Conservation (phyloP, 2,113 vertebrate species). For the Coryphaenoides rupestris region DNA sequence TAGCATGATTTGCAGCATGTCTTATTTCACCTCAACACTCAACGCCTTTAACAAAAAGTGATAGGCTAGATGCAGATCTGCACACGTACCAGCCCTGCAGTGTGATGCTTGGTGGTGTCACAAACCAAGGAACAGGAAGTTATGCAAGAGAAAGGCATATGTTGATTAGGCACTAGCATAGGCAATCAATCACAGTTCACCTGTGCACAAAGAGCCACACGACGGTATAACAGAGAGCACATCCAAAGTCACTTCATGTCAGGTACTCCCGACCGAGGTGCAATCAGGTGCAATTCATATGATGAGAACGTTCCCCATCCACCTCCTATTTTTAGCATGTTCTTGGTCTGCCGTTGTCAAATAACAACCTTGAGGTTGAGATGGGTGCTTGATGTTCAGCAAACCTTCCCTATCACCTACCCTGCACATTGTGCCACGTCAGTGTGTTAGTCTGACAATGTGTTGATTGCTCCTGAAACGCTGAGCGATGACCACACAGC, state of each 20-base stretch:
- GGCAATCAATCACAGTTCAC: constrained; percentile 30
- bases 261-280: constrained; percentile 12
- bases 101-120: too few species aligned
- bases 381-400: background rate
- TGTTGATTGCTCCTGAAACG: background rate
- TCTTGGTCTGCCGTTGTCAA: background rate
- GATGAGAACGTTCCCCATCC: background rate
- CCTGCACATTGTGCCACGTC: background rate
- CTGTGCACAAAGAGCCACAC: constrained; percentile 13
- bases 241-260: constrained; percentile 14
- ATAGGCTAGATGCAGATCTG: too few species aligned
- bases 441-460: background rate
- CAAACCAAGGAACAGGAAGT: too few species aligned
- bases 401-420: background rate
- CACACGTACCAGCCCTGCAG: too few species aligned
- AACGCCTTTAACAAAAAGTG: too few species aligned
- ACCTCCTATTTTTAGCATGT: background rate
- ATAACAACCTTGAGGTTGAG: background rate
- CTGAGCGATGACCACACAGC: too few species aligned
- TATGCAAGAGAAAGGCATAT: too few species aligned
- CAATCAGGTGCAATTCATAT: constrained; percentile 45
- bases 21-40: too few species aligned
- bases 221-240: background rate
- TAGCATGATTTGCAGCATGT: too few species aligned
- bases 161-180: constrained; percentile 4